These are phyloP conservation scores for Serilophus lunatus DNA, from an alignment of 2,113 vertebrate species.

Conservation along the genomic window DNA sequence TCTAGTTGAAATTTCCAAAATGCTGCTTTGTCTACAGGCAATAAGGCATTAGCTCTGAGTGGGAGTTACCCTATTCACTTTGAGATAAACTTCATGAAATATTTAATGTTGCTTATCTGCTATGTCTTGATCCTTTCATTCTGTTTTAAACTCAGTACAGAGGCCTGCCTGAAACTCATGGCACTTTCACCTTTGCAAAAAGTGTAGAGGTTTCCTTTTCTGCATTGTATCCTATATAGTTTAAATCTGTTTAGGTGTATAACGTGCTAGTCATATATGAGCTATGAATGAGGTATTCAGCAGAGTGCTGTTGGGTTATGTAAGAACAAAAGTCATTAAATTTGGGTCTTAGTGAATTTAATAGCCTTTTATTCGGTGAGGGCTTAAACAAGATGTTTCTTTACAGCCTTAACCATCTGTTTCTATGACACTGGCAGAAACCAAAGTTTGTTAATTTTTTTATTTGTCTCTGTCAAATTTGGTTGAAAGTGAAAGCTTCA, in stretches of 20 bases:
- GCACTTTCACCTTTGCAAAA: not conserved
- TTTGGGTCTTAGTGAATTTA: not conserved
- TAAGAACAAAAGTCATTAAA: not conserved
- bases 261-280: not conserved
- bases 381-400: not conserved
- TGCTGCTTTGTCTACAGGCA: not conserved
- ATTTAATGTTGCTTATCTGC: not conserved
- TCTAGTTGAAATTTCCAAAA: not conserved
- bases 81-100: not conserved
- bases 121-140: not conserved
- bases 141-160: not conserved
- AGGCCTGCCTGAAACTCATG: not conserved
- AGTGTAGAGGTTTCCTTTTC: not conserved
- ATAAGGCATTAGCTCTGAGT: not conserved
- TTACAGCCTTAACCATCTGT: not conserved
- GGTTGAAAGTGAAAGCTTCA: slow-evolving; percentile 2
- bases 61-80: not conserved
- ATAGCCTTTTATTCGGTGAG: not conserved
- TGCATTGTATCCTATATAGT: not conserved
- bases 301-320: not conserved
- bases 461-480: not conserved
- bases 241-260: not conserved
- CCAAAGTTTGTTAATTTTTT: not conserved
- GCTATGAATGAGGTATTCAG: not conserved
- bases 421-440: not conserved